phyloP scores from a whole-genome alignment of 2,113 vertebrate species.

The Phaethornis superciliosus region DNA sequence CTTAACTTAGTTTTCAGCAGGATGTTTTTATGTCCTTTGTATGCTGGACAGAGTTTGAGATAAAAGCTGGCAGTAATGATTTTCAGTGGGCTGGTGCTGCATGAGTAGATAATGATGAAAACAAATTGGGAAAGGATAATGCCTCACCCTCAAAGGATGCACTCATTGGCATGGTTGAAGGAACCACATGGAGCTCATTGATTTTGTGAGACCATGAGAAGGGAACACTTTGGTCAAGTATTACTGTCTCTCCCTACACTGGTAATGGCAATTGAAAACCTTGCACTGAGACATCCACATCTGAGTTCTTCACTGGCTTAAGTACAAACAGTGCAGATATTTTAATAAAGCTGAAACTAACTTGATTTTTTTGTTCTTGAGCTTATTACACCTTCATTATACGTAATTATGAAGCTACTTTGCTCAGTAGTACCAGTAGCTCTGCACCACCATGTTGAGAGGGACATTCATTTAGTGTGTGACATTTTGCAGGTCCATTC shows the following conservation, averaged over 20 bases:
- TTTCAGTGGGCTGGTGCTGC: background rate
- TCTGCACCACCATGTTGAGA: background rate
- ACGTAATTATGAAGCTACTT: background rate
- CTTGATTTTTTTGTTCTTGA: background rate
- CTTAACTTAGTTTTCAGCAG: background rate
- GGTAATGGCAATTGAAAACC: background rate
- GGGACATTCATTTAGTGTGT: background rate
- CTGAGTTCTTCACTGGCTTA: background rate
- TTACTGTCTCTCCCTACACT: background rate
- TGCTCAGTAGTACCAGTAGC: background rate
- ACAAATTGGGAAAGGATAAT: background rate
- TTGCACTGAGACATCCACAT: background rate
- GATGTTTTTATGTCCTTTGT: background rate
- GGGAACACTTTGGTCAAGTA: background rate
- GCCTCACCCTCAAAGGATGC: background rate
- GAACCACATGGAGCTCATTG: background rate
- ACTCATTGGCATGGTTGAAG: background rate
- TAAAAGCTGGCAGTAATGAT: background rate
- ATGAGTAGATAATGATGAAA: background rate
- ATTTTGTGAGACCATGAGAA: background rate
- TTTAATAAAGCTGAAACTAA: background rate
- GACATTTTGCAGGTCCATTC: background rate
- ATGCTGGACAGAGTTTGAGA: background rate
- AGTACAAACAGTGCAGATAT: background rate
- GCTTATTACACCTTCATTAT: background rate